A percentile compares a stretch with the other conserved stretches of the same genome.
Evolutionary conservation across 1,140 invertebrate species (phyloP).

Genomic region (Leptinotarsa texana): DNA sequence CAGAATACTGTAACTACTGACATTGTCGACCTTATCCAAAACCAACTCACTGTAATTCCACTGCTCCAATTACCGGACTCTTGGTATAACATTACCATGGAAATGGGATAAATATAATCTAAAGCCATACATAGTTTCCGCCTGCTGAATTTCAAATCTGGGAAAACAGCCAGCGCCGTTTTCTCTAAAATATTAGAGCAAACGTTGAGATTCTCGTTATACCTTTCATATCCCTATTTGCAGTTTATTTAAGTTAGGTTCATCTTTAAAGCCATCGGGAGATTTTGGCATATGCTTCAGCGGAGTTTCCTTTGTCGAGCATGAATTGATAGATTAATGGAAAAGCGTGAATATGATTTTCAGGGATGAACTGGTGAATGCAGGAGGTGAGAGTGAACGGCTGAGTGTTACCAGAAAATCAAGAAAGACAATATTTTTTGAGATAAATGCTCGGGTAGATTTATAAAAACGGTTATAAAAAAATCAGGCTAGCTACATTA

Average conservation of each 20-base stretch:
- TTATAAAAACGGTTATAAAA: too few relatives aligned
- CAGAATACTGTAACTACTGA: too few relatives aligned
- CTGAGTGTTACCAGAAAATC: too few relatives aligned
- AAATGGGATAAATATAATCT: slow-evolving; percentile 18
- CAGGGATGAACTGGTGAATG: not conserved
- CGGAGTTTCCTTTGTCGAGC: not conserved
- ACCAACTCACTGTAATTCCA: too few relatives aligned
- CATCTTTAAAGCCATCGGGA: slow-evolving; percentile 7
- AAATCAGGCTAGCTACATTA: too few relatives aligned
- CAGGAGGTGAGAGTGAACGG: too few relatives aligned
- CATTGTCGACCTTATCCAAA: too few relatives aligned
- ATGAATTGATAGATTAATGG: slow-evolving; percentile 9
- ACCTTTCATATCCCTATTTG: slow-evolving; percentile 22
- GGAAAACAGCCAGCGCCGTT: slow-evolving; percentile 7
- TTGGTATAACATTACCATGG: slow-evolving; percentile 1
- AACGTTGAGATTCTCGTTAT: slow-evolving; percentile 17
- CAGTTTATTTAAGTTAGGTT: slow-evolving; percentile 23
- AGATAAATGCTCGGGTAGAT: too few relatives aligned
- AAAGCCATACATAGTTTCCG: slow-evolving; percentile 11
- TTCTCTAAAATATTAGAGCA: slow-evolving; percentile 9
- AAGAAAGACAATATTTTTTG: too few relatives aligned
- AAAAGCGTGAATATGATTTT: slow-evolving; percentile 11
- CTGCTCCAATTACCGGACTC: not conserved
- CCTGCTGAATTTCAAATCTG: slow-evolving; percentile 17
- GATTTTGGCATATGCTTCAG: slow-evolving; percentile 8